Conservation (phyloP, 1,140 invertebrate species). For the Sesamia nonagrioides region DNA sequence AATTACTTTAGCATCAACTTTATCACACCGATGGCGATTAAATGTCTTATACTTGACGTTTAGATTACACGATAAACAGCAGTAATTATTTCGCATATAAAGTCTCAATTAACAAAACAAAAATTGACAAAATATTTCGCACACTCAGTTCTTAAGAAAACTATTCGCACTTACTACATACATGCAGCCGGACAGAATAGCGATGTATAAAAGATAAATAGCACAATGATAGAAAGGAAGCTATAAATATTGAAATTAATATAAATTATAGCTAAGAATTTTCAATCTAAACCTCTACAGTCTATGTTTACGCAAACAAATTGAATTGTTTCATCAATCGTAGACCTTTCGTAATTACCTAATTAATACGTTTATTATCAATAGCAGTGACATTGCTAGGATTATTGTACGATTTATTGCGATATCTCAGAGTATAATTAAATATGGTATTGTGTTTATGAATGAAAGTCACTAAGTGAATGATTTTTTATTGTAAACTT, state of each 20-base stretch:
- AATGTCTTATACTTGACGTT: background rate
- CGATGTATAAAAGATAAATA: slow-evolving; percentile 18
- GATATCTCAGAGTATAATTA: slow-evolving; percentile 1
- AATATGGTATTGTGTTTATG: background rate
- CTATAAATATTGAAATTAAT: slow-evolving; percentile 33
- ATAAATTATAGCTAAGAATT: slow-evolving; percentile 13
- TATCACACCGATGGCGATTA: background rate
- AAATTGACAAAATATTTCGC: background rate
- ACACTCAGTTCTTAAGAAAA: background rate
- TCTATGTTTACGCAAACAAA: background rate
- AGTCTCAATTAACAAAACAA: slow-evolving; percentile 7
- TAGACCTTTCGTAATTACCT: slow-evolving; percentile 29
- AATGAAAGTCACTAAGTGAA: background rate
- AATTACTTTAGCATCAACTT: background rate
- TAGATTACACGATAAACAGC: slow-evolving; percentile 1
- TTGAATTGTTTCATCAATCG: slow-evolving; percentile 28
- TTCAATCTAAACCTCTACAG: background rate
- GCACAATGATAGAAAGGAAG: slow-evolving; percentile 19
- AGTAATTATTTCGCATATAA: background rate
- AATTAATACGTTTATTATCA: slow-evolving; percentile 17
- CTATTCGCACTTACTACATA: background rate
- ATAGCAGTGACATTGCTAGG: slow-evolving; percentile 16
- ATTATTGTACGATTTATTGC: slow-evolving; percentile 43
- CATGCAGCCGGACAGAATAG: background rate
- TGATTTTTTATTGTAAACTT: background rate